Percentiles rank a stretch among this genome's conserved stretches.
phyloP scores from a whole-genome alignment of 1,140 invertebrate genomes.

The Ditylenchus dipsaci region DNA sequence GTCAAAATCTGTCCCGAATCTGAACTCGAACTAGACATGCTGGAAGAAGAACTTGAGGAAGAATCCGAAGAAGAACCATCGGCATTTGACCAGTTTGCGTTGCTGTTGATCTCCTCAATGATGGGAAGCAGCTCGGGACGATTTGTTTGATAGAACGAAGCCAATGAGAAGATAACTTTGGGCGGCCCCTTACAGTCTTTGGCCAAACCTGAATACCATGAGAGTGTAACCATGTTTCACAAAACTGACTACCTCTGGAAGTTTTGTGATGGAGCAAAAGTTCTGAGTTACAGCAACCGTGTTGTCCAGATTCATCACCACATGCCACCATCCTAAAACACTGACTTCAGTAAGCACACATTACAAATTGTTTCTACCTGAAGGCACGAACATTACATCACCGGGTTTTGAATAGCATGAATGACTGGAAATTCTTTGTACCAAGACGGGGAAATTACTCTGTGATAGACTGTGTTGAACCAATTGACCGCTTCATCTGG shows the following conservation, averaged over 20 bases:
- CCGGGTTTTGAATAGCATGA: slow-evolving; percentile 93
- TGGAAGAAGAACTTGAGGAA: slow-evolving; percentile 23
- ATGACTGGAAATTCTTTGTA: slow-evolving; percentile 61
- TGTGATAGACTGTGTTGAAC: slow-evolving; percentile 94
- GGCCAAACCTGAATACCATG: not conserved
- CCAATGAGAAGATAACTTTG: slow-evolving; percentile 8
- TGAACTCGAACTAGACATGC: not conserved
- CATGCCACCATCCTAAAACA: slow-evolving; percentile 90
- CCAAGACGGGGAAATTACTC: slow-evolving; percentile 64
- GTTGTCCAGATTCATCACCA: slow-evolving; percentile 89
- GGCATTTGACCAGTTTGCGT: slow-evolving; percentile 3
- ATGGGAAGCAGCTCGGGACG: not conserved
- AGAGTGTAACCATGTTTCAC: slow-evolving; percentile 60
- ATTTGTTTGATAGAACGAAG: slow-evolving; percentile 4
- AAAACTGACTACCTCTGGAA: slow-evolving; percentile 92
- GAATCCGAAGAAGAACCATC: slow-evolving; percentile 40
- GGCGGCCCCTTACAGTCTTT: slow-evolving; percentile 10
- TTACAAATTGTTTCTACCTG: too few relatives aligned
- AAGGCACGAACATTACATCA: slow-evolving; percentile 94
- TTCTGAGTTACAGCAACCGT: slow-evolving; percentile 97
- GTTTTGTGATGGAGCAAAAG: slow-evolving; percentile 90
- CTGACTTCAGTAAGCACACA: too few relatives aligned
- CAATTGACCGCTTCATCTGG: slow-evolving; percentile 95
- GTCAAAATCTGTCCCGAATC: slow-evolving; percentile 1
- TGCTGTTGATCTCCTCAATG: slow-evolving; percentile 9